Evolutionary conservation across 2,888 invertebrate genomes (phyloP).

Genomic region (Melanophora roralis): DNA sequence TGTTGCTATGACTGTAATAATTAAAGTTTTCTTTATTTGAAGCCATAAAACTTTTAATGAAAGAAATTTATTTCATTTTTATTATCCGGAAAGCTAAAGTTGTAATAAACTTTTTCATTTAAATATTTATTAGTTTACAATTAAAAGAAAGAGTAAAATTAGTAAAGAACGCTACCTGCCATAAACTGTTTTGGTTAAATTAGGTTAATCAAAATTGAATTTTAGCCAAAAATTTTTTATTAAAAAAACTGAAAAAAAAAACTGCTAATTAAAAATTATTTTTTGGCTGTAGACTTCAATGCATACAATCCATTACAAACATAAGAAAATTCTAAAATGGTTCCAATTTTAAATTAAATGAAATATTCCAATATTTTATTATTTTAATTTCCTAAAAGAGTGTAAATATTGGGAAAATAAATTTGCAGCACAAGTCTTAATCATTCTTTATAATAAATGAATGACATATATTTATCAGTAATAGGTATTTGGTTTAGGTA

Average conservation of each 20-base stretch:
- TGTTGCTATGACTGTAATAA: constrained; percentile 28
- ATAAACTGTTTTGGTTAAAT: neutral
- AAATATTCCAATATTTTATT: too few species aligned
- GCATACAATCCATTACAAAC: too few species aligned
- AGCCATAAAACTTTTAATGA: constrained; percentile 47
- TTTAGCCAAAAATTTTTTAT: neutral
- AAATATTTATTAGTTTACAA: constrained; percentile 47
- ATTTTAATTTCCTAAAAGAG: constrained; percentile 26
- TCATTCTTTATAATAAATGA: constrained; percentile 23
- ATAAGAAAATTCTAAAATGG: too few species aligned
- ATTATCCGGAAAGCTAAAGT: constrained; percentile 34
- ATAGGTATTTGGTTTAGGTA: constrained; percentile 20
- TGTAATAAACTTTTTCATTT: constrained; percentile 46
- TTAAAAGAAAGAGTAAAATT: neutral
- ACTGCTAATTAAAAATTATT: too few species aligned
- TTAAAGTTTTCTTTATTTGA: constrained; percentile 42
- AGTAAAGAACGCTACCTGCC: neutral
- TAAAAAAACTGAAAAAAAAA: too few species aligned
- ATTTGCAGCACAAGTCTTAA: constrained; percentile 48
- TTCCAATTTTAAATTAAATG: too few species aligned
- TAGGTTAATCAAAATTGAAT: neutral
- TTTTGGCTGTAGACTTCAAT: too few species aligned
- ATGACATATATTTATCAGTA: neutral
- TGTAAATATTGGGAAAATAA: constrained; percentile 7
- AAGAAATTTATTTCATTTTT: constrained; percentile 31